Evolutionary conservation across 1,140 invertebrate species (phyloP).

Genomic region (Dicyema japonicum): DNA sequence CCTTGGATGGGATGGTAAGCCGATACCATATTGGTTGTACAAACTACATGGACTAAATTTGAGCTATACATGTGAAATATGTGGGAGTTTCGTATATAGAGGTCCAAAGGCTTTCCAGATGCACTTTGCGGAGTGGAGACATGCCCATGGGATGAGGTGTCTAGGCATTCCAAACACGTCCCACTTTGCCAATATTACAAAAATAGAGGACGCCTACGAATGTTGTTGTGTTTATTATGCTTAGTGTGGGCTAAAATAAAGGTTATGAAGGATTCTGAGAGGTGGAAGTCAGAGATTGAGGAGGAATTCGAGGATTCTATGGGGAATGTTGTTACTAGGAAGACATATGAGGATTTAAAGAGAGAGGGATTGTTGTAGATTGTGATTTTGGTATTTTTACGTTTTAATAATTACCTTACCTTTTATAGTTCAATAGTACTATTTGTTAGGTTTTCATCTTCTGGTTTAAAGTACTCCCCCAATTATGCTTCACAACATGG

Average conservation of each 20-base stretch:
- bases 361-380: slow-evolving; percentile 57
- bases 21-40: slow-evolving; percentile 95
- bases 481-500: too few species aligned
- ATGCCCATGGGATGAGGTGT: slow-evolving; percentile 94
- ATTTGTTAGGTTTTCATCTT: too few species aligned
- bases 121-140: slow-evolving; percentile 92
- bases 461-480: too few species aligned
- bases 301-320: slow-evolving; percentile 94
- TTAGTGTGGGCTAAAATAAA: slow-evolving; percentile 81
- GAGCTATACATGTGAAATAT: slow-evolving; percentile 93
- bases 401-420: too few species aligned
- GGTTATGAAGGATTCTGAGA: slow-evolving; percentile 57
- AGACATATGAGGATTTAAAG: slow-evolving; percentile 89
- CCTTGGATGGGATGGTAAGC: slow-evolving; percentile 95
- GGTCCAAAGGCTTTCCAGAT: slow-evolving; percentile 97
- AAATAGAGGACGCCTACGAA: slow-evolving; percentile 81
- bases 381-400: too few species aligned
- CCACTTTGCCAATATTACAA: slow-evolving; percentile 94
- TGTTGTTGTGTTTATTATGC: slow-evolving; percentile 22
- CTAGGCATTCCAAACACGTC: slow-evolving; percentile 94
- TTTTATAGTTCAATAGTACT: too few species aligned
- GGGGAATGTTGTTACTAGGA: slow-evolving; percentile 89
- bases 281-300: slow-evolving; percentile 59
- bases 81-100: slow-evolving; percentile 94
- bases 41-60: slow-evolving; percentile 94